phyloP scores from a whole-genome alignment of 2,888 invertebrate species.

The Hoplodrina blanda region DNA sequence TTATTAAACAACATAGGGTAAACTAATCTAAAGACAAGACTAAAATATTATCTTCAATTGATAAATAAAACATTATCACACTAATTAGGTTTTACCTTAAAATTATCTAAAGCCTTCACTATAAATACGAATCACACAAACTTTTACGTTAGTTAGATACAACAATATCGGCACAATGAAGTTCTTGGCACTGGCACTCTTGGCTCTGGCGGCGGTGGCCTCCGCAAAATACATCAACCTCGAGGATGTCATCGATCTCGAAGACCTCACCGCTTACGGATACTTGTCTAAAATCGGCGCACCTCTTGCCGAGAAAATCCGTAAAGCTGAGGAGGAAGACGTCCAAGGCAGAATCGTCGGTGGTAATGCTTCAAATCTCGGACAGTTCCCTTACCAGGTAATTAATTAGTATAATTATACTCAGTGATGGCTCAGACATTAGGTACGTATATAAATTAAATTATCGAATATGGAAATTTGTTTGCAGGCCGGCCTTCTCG shows the following conservation, averaged over 20 bases:
- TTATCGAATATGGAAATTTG: not conserved
- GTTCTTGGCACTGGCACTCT: conserved; percentile 31
- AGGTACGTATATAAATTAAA: not conserved
- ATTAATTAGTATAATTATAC: not conserved
- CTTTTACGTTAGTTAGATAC: not conserved
- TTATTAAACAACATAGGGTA: no score
- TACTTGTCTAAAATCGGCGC: conserved; percentile 59
- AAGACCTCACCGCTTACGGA: conserved; percentile 57
- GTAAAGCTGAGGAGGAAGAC: conserved; percentile 47
- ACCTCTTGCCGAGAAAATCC: conserved; percentile 59
- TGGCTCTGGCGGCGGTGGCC: conserved; percentile 52
- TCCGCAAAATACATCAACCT: conserved; percentile 39
- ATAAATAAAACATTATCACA: no score
- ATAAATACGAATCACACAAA: no score
- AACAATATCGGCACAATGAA: not conserved
- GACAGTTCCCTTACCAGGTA: conserved; percentile 67
- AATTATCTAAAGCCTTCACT: no score
- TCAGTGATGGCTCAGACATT: not conserved
- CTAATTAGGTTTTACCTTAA: no score
- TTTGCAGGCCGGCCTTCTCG: not conserved
- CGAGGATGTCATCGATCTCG: conserved; percentile 38
- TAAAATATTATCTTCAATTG: no score
- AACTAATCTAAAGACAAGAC: no score
- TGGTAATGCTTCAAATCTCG: conserved; percentile 51
- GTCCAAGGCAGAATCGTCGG: conserved; percentile 61